Evolutionary conservation across 2,888 invertebrate species (phyloP), one percentile per base, ranked within the genome.

Genomic region (Eueremaeus valkanovi): DNA sequence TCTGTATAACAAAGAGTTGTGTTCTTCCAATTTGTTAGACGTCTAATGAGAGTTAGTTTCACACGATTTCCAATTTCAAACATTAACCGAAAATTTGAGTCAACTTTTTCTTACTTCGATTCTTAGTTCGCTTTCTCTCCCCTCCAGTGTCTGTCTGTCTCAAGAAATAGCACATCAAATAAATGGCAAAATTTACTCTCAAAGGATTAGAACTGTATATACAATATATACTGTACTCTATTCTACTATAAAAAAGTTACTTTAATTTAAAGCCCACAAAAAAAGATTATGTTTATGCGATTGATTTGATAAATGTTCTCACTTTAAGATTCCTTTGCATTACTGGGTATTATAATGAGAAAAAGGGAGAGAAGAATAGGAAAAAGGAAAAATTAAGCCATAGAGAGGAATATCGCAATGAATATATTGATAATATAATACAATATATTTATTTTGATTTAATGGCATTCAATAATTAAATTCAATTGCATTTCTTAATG

Each of bases 281-380:
- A 36, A 45, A 18, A 63, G 63, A 63, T 63, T 63, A 33, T 63
- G n/a, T 63, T 63, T 63, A 33, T 36, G 63, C 63, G 21, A 63
- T 63, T 63, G 63, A 36, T 31, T 63, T 63, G 63, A 63, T 63
- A 33, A 63, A 63, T 63, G 63, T 63, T 27, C 29, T 29, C 63
- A 63, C 63, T 63, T 63, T 63, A 16, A 36, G 36, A 55, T 24
- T 9, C 13, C 21, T 3, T n/a, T 6, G 11, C 16, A 45, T 16
- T 9, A 55, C 21, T 3, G 55, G 24, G 11, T 16, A 45, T 16
- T 5, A 36, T 11, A 8, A 13, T 45, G 45, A 16, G 16, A 11
- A 18, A 3, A 45, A 45, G 3, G 45, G 16, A 16, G 11, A 16
- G 45, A 45, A 16, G 3, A 18, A 11, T 45, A 18, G 45, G 36